Base-by-base conservation (phyloP, 2,797 vertebrate genomes). In the Mastacembelus armatus region DNA sequence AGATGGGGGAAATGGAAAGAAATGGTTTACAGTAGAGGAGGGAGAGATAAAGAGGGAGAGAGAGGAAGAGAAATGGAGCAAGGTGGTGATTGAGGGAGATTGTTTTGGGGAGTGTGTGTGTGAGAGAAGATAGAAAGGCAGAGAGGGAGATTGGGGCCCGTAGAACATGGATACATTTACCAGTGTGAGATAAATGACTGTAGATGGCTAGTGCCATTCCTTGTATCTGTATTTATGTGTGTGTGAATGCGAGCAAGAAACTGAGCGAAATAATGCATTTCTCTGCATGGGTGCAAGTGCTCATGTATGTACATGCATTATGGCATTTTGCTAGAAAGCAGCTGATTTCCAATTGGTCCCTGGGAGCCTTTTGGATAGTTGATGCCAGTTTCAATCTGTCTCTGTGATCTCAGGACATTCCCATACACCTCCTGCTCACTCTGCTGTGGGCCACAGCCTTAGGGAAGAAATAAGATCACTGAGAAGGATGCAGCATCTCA, bases 331-430 rank as follows among this genome's bases (percentile, higher is more conserved):
- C 52, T 21, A 61, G 74, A 85, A 69, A 82, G 59, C 47, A 77
- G 73, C 87, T 85, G 87, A 90, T 93, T 92, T 91, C 80, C 89
- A 89, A 85, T 90, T 78, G 75, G 57, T 78, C 74, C 80, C 84
- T 80, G 51, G 78, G 82, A 87, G 83, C 89, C 85, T 85, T 77
- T 89, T 84, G 86, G 75, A 85, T 78, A 78, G 80, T 75, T 90
- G 86, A 87, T 89, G 89, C 89, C 85, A 87, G 86, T 84, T 91
- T 91, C 91, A 91, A 91, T 93, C 92, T 91, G 64, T 74, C 67
- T 79, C 76, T 78, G 72, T 70, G 83, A 92, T 92, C 83, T 88
- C 77, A 35, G 78, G 80, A 88, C 81, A 80, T 83, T 76, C 71
- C 66, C 61, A 43, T 69, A 52, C 79, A 77, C 65, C 74, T 50